phyloP scores from a whole-genome alignment of 2,113 vertebrate genomes.

The Hyperopisus bebe region DNA sequence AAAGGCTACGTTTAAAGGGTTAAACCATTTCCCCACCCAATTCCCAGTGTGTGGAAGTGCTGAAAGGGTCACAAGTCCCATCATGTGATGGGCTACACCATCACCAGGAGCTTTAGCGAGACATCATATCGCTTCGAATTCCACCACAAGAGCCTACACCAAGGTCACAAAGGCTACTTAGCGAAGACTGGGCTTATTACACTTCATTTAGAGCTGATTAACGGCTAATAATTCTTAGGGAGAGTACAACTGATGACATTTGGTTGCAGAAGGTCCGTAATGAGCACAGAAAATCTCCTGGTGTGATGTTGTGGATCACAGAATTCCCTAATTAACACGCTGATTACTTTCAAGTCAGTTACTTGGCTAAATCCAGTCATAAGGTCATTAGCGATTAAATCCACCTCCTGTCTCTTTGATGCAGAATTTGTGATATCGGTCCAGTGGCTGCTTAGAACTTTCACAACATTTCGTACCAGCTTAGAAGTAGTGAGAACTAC shows the following conservation, averaged over 20 bases:
- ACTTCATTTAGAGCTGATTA: slow-evolving; percentile 59
- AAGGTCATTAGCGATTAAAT: slow-evolving; percentile 30
- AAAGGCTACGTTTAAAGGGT: slow-evolving; percentile 53
- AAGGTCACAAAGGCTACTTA: slow-evolving; percentile 60
- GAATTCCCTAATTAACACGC: neutral
- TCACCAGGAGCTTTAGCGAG: slow-evolving; percentile 36
- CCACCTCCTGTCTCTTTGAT: slow-evolving; percentile 11
- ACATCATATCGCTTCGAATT: slow-evolving; percentile 62
- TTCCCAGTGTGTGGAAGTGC: slow-evolving; percentile 48
- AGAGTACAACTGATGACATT: slow-evolving; percentile 50
- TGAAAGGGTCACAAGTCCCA: slow-evolving; percentile 40
- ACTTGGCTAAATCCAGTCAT: slow-evolving; percentile 27
- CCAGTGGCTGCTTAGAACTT: slow-evolving; percentile 1
- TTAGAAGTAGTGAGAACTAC: neutral
- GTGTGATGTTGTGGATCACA: neutral
- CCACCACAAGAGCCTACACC: slow-evolving; percentile 40
- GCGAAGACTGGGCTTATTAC: slow-evolving; percentile 44
- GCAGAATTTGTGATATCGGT: neutral
- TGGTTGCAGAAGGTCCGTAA: slow-evolving; percentile 54
- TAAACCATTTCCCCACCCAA: slow-evolving; percentile 48
- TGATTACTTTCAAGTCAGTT: slow-evolving; percentile 17
- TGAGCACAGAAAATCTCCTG: slow-evolving; percentile 46
- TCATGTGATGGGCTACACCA: slow-evolving; percentile 52
- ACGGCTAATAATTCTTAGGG: slow-evolving; percentile 60
- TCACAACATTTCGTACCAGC: neutral